Conservation (phyloP, 2,113 vertebrate species). For the Ophiodon elongatus region DNA sequence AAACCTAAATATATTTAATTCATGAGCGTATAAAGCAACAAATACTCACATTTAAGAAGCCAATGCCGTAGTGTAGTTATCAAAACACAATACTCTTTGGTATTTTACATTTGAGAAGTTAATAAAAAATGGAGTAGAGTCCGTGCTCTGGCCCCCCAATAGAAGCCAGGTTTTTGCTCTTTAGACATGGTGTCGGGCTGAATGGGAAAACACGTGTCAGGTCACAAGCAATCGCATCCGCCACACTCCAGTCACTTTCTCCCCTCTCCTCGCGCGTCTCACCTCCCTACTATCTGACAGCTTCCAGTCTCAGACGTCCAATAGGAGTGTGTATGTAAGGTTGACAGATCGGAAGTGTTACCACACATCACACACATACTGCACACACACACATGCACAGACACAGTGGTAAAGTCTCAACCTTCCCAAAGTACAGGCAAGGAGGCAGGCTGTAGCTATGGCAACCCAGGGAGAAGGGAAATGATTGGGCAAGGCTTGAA, state of each 20-base stretch:
- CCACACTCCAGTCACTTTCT: constrained; percentile 20
- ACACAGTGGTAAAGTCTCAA: constrained; percentile 65
- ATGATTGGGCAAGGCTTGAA: constrained; percentile 74
- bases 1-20: background rate
- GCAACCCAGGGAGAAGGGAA: constrained; percentile 75
- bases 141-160: background rate
- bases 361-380: constrained; percentile 15
- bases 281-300: constrained; percentile 55
- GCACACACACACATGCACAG: constrained; percentile 5
- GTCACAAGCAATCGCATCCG: constrained; percentile 20
- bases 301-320: constrained; percentile 38
- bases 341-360: constrained; percentile 59
- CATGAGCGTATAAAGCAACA: background rate
- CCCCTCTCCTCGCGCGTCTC: constrained; percentile 7
- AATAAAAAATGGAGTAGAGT: background rate
- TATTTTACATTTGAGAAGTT: background rate
- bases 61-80: background rate
- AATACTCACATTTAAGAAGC: background rate
- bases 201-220: constrained; percentile 22
- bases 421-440: constrained; percentile 72
- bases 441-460: constrained; percentile 81
- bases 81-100: background rate
- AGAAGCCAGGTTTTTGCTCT: constrained; percentile 8
- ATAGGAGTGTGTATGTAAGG: constrained; percentile 38
- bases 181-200: background rate